Conservation (phyloP, 2,113 vertebrate species). For the Oenanthe oenanthe region DNA sequence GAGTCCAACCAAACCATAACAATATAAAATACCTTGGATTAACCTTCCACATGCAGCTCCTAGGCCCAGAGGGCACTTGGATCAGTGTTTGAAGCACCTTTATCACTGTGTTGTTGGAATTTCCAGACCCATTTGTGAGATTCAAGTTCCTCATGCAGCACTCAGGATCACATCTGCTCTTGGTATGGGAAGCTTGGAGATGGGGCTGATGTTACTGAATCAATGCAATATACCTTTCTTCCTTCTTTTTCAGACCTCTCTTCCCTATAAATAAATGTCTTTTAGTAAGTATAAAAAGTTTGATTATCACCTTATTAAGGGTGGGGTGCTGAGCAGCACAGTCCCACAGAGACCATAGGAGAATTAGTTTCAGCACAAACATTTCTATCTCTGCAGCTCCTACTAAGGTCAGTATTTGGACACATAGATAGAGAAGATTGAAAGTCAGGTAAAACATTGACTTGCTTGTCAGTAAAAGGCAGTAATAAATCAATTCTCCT, state of each 20-base stretch:
- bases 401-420: neutral
- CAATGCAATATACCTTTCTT: neutral
- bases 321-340: neutral
- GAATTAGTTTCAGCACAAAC: neutral
- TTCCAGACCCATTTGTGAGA: neutral
- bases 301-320: neutral
- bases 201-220: neutral
- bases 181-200: neutral
- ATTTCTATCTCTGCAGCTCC: neutral
- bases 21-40: neutral
- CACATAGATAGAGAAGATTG: neutral
- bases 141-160: rapidly evolving
- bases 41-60: neutral
- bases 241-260: neutral
- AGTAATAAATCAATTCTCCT: neutral
- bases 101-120: neutral
- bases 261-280: neutral
- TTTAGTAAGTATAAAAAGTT: neutral
- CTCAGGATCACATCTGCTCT: rapidly evolving
- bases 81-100: neutral
- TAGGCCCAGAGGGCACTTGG: neutral
- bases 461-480: neutral
- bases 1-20: neutral
- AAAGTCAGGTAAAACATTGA: neutral
- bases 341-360: neutral